Evolutionary conservation across 2,888 invertebrate genomes (phyloP).

Genomic region (Elmis aenea): DNA sequence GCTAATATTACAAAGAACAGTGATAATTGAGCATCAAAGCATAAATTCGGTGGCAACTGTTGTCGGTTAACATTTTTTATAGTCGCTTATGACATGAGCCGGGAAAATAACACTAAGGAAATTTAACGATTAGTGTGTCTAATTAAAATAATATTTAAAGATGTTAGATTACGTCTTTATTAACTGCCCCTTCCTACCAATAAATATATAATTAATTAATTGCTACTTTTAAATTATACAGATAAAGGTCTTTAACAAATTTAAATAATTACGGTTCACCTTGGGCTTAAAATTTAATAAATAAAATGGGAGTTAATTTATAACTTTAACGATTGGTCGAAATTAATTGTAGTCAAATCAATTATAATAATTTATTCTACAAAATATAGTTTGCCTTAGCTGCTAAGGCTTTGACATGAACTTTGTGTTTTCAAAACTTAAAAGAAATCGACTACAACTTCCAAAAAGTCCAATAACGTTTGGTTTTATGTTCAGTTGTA

Average conservation of each 20-base stretch:
- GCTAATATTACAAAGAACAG: slow-evolving; percentile 16
- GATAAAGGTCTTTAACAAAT: slow-evolving; percentile 16
- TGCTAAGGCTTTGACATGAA: too few species aligned
- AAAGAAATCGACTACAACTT: too few species aligned
- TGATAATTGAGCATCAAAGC: slow-evolving; percentile 26
- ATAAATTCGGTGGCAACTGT: slow-evolving; percentile 21
- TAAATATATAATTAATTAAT: slow-evolving; percentile 18
- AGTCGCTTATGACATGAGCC: slow-evolving; percentile 16
- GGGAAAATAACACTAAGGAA: slow-evolving; percentile 17
- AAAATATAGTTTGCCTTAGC: too few species aligned
- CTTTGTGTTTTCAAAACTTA: too few species aligned
- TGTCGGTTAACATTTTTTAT: slow-evolving; percentile 12
- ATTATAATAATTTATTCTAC: too few species aligned
- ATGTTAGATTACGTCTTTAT: slow-evolving; percentile 21
- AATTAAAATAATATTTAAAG: slow-evolving; percentile 24
- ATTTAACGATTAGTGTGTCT: slow-evolving; percentile 18
- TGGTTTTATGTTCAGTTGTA: too few species aligned
- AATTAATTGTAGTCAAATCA: too few species aligned
- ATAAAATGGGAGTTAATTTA: too few species aligned
- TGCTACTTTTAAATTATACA: slow-evolving; percentile 18
- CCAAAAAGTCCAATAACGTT: too few species aligned
- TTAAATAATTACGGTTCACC: slow-evolving; percentile 25
- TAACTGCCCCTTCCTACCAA: slow-evolving; percentile 15
- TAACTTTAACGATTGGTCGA: too few species aligned
- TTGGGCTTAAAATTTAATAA: too few species aligned